Conservation (phyloP, 2,797 vertebrate genomes). For the Lepilemur ruficaudatus region DNA sequence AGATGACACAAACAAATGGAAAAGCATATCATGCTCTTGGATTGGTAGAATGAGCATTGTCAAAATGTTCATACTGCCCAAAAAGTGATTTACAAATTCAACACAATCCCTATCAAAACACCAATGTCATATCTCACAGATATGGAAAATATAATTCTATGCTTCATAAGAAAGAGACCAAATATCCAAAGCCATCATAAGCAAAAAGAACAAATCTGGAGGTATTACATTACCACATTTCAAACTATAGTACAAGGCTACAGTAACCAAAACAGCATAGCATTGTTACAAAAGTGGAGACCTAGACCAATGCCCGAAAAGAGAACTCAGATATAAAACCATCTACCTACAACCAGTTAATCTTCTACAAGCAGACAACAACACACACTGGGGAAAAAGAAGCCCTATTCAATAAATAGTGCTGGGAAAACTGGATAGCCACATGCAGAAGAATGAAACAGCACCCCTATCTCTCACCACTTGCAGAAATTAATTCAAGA, state of each 20-base stretch:
- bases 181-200: neutral
- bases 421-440: neutral
- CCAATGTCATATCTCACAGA: neutral
- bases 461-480: no score
- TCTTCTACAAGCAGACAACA: neutral
- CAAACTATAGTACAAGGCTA: neutral
- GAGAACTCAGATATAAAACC: neutral
- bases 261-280: neutral
- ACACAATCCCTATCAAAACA: neutral
- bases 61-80: neutral
- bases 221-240: neutral
- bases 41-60: neutral
- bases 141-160: neutral
- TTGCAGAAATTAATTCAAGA: no score
- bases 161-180: neutral
- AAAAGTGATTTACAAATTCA: neutral
- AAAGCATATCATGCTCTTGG: neutral
- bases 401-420: neutral
- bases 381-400: neutral
- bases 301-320: neutral
- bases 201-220: neutral
- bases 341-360: neutral
- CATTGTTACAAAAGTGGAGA: neutral
- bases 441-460: neutral
- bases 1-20: neutral